phyloP scores from a whole-genome alignment of 2,888 invertebrate species.

The Lysandra bellargus region DNA sequence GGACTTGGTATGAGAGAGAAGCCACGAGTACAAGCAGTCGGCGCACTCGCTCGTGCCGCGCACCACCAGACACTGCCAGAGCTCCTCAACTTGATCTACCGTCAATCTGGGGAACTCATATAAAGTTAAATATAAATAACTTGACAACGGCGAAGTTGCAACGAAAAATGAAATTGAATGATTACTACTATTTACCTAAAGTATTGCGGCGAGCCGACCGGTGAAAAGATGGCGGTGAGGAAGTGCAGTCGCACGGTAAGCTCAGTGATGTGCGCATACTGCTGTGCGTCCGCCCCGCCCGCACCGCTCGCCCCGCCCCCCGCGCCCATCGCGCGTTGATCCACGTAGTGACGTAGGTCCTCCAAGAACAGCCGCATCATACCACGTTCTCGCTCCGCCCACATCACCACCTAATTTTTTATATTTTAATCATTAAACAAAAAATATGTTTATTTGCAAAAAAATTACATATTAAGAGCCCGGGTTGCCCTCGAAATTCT shows the following conservation, averaged over 20 bases:
- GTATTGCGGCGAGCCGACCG: constrained; percentile 92
- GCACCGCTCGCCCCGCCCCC: constrained; percentile 37
- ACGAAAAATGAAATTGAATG: not conserved
- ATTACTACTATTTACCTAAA: constrained; percentile 81
- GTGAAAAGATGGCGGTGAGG: constrained; percentile 94
- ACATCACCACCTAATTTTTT: constrained; percentile 84
- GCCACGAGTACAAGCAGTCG: constrained; percentile 96
- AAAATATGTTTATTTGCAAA: too few species aligned
- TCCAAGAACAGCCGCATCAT: constrained; percentile 97
- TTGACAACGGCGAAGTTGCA: too few species aligned
- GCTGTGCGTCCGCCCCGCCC: constrained; percentile 54
- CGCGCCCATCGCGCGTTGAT: constrained; percentile 45
- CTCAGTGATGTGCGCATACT: constrained; percentile 88
- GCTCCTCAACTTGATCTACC: constrained; percentile 92
- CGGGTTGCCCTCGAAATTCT: too few species aligned
- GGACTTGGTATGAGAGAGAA: constrained; percentile 94
- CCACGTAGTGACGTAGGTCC: constrained; percentile 87
- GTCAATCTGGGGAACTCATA: constrained; percentile 78
- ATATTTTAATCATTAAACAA: not conserved
- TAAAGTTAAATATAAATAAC: too few species aligned
- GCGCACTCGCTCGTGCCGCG: constrained; percentile 88
- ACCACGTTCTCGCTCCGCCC: constrained; percentile 95
- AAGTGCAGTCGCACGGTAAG: constrained; percentile 95
- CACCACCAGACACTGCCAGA: constrained; percentile 95
- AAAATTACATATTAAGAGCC: not conserved